Evolutionary conservation across 2,113 vertebrate species (phyloP), one percentile per base, ranked within the genome.

Genomic region (Tapirus terrestris): DNA sequence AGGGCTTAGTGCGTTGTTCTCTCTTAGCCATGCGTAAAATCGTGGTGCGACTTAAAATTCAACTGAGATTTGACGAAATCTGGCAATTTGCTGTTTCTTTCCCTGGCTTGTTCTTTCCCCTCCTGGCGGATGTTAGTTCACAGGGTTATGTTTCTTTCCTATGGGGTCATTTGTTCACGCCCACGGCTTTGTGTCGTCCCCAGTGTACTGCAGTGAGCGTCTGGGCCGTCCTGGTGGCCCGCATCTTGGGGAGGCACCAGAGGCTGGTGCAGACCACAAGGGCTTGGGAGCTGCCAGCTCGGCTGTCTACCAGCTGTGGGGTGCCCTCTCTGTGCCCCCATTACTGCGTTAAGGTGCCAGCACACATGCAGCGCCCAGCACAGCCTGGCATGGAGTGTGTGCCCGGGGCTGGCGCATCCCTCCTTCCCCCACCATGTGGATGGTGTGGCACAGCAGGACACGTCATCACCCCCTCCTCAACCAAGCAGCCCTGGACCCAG

Each of bases 291-390:
- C 73, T 25, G 1, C 14, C 7, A 1, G 10, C 21, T 43, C 16
- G 76, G 20, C 53, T 29, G 1, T n/a, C 81, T 79, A 9, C 77
- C 45, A 10, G n/a, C 58, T n/a, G 33, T 25, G 27, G 1, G 4
- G 6, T 4, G 0, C 45, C 65, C 2, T 27, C 72, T 56, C 67
- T 48, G 61, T 4, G 14, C 61, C 81, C 75, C 51, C 20, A n/a
- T 33, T 12, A 12, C 21, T 27, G 7, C 63, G 33, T 3, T 27
- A 60, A 82, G 81, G 68, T 33, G 8, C 13, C 11, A 10, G 43
- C 16, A 27, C 2, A 3, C 1, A 0, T 6, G 27, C 16, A 0
- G 36, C 18, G 43, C 48, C 77, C 73, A 20, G 20, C 45, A 43
- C 53, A 33, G 63, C 29, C 39, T 27, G 75, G 67, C 53, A 3